Evolutionary conservation across 2,113 vertebrate genomes (phyloP), one percentile per base, ranked within the genome.

Genomic region (Sinocyclocheilus anophthalmus): DNA sequence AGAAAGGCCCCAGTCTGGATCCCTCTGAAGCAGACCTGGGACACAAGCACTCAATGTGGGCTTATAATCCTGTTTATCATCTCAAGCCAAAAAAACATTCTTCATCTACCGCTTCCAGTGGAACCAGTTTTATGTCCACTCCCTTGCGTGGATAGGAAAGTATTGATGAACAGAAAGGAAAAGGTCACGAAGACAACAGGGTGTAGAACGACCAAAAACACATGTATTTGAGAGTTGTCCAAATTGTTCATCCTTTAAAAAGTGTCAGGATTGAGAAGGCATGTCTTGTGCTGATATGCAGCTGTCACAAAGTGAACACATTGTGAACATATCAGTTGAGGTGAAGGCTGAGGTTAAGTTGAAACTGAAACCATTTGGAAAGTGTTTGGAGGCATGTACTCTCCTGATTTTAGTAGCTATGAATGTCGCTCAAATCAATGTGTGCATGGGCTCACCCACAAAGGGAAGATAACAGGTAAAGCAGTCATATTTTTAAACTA

Each of bases 1-100:
- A 83, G 85, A 61, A 37, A 76, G 84, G 88, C 88, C 87, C 89
- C 79, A 69, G 76, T 83, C 83, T 73, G 84, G 86, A 85, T 80
- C 88, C 86, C 86, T 55, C 79, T 22, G 20, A 61, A 57, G 33
- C 37, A 78, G 84, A 85, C 80, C 26, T 22, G 69, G 45, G 61
- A 83, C 83, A 85, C 37, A 75, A 39, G 30, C 42, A 79, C 76
- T 81, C 26, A 45, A 55, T 53, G 50, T 82, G 78, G 84, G 53
- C 76, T 76, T 77, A 45, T 76, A 81, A 81, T 83, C 72, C 84
- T 63, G n/a, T 4, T 22, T 76, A 76, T 73, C 75, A 61, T 88
- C 84, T 86, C 75, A 22, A 53, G 53, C 83, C 84, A 76, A 87
- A 79, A 42, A 30, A 16, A 5, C 48, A 72, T 80, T 73, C 37